Evolutionary conservation across 2,888 invertebrate species (phyloP).

Genomic region (Microplitis manilae): DNA sequence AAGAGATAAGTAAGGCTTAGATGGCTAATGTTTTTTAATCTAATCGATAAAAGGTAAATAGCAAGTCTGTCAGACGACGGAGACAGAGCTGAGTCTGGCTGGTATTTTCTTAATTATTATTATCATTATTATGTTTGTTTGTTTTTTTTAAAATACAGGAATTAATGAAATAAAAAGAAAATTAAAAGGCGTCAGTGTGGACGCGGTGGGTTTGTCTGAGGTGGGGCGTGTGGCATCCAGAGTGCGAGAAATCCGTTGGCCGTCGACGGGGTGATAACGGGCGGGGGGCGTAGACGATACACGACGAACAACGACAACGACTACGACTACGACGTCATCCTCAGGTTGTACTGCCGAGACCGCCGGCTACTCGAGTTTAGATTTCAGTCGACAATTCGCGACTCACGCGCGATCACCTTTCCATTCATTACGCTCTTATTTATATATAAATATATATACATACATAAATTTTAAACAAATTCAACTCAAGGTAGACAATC

Average conservation of each 20-base stretch:
- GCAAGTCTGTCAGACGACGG: neutral
- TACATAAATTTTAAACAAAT: too few relatives aligned
- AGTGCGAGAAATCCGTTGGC: constrained; percentile 36
- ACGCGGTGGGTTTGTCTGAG: constrained; percentile 5
- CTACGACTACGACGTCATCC: constrained; percentile 55
- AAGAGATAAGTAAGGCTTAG: neutral
- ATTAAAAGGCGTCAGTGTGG: constrained; percentile 27
- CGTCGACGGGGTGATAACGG: constrained; percentile 35
- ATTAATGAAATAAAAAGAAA: constrained; percentile 21
- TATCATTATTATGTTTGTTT: too few relatives aligned
- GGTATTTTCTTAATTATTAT: too few relatives aligned
- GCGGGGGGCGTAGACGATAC: constrained; percentile 51
- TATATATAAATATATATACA: too few relatives aligned
- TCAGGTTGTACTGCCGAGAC: constrained; percentile 64
- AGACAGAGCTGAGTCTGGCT: neutral
- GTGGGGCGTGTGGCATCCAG: constrained; percentile 33
- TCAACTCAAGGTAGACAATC: neutral
- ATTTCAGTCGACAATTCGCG: constrained; percentile 68
- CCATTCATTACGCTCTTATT: constrained; percentile 37
- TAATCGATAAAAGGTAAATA: neutral
- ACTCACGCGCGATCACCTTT: constrained; percentile 61
- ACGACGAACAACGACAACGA: constrained; percentile 53
- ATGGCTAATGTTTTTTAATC: neutral
- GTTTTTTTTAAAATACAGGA: too few relatives aligned
- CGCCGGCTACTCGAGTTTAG: constrained; percentile 65